These are phyloP conservation scores for Coenobita brevimanus DNA, from an alignment of 1,140 invertebrate genomes.

Conservation along the genomic window DNA sequence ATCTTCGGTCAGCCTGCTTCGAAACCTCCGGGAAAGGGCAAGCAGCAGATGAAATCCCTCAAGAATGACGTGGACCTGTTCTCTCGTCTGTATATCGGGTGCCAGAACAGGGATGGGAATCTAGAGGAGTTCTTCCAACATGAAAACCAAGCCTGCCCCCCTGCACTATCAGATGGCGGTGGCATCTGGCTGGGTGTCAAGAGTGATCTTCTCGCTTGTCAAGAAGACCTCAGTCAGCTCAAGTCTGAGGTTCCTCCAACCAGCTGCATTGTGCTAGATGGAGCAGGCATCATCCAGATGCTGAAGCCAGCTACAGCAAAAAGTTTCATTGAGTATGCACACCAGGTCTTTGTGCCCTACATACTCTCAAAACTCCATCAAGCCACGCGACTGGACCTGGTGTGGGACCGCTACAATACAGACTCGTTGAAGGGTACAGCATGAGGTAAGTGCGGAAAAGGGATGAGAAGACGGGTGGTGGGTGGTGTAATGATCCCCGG, in stretches of 20 bases:
- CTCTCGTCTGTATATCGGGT: constrained; percentile 11
- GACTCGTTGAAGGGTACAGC: too few relatives aligned
- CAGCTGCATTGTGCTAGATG: constrained; percentile 9
- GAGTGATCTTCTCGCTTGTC: constrained; percentile 12
- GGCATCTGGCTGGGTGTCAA: background rate
- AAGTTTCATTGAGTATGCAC: too few relatives aligned
- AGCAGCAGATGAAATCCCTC: constrained; percentile 5
- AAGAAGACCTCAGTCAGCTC: constrained; percentile 1
- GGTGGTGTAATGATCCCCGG: too few relatives aligned
- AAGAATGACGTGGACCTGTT: constrained; percentile 14
- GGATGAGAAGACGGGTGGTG: too few relatives aligned
- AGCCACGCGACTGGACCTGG: too few relatives aligned
- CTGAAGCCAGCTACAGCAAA: constrained; percentile 6
- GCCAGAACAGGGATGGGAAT: constrained; percentile 8
- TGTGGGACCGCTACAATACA: too few relatives aligned
- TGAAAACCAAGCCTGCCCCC: constrained; percentile 17
- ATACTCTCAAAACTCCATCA: too few relatives aligned
- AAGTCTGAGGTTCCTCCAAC: constrained; percentile 15
- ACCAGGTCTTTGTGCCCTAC: too few relatives aligned
- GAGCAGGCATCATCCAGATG: constrained; percentile 3
- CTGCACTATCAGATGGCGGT: constrained; percentile 5
- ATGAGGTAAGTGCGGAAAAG: too few relatives aligned
- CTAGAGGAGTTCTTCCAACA: constrained; percentile 18
- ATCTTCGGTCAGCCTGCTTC: constrained; percentile 19
- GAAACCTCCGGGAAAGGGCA: constrained; percentile 1